Percentiles rank a stretch among this genome's conserved stretches.
These are phyloP conservation scores for Halocynthia aurantium DNA, from an alignment of 23 tunicate species.

Conservation along the genomic window DNA sequence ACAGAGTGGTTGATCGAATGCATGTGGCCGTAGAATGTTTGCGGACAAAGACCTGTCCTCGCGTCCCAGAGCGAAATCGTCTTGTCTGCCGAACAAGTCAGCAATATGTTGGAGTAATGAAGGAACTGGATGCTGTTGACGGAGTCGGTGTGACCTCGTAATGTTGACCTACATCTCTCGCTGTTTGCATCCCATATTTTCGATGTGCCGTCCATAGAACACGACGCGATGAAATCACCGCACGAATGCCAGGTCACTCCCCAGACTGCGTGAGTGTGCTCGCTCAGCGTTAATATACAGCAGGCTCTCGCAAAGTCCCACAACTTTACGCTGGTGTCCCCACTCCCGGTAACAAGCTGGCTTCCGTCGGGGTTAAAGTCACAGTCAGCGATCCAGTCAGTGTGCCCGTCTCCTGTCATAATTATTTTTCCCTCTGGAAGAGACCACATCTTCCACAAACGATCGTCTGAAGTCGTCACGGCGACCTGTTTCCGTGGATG, in stretches of 20 bases:
- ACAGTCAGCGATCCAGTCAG: constrained; percentile 86
- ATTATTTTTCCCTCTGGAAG: constrained; percentile 78
- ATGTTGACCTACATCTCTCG: constrained; percentile 72
- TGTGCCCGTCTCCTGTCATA: constrained; percentile 94
- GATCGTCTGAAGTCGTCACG: constrained; percentile 90
- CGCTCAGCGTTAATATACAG: constrained; percentile 63
- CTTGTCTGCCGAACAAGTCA: constrained; percentile 89
- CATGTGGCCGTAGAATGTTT: constrained; percentile 91
- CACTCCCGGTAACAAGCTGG: constrained; percentile 79
- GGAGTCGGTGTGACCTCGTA: constrained; percentile 90
- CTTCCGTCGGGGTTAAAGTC: constrained; percentile 81
- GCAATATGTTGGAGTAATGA: constrained; percentile 61
- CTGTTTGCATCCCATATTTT: constrained; percentile 90
- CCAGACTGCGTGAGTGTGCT: constrained; percentile 97
- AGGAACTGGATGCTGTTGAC: constrained; percentile 84
- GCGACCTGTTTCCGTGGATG: constrained; percentile 91
- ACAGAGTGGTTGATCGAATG: constrained; percentile 85
- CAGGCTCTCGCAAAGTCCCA: constrained; percentile 88
- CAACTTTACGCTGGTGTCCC: constrained; percentile 70
- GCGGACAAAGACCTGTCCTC: constrained; percentile 86
- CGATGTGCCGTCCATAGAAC: constrained; percentile 93
- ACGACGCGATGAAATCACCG: constrained; percentile 93
- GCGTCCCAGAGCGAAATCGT: constrained; percentile 96
- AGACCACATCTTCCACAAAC: constrained; percentile 88
- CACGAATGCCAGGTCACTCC: constrained; percentile 95